Evolutionary conservation across 2,888 invertebrate genomes (phyloP).

Genomic region (Callosobruchus maculatus): DNA sequence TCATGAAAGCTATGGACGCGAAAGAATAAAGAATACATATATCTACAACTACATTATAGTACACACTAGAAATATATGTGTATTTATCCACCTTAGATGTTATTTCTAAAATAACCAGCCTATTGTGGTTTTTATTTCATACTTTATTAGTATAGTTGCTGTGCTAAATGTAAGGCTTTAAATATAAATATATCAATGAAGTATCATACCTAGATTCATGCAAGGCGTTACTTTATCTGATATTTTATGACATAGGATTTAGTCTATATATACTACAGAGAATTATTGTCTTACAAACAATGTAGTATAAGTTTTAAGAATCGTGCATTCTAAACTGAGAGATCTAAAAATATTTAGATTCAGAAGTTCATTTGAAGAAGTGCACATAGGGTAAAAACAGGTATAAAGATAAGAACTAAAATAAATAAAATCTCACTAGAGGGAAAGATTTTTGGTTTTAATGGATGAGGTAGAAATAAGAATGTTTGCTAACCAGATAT

Average conservation of each 20-base stretch:
- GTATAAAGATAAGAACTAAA: neutral
- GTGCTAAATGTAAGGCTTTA: neutral
- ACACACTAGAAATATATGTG: neutral
- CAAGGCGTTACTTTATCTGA: no score
- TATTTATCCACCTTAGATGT: neutral
- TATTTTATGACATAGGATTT: no score
- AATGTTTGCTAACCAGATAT: no score
- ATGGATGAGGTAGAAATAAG: neutral
- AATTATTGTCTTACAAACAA: neutral
- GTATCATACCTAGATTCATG: no score
- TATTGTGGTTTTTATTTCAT: neutral
- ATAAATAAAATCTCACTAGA: neutral
- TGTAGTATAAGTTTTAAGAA: neutral
- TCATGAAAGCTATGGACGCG: conserved; percentile 59
- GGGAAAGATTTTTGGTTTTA: neutral
- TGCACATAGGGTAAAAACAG: neutral
- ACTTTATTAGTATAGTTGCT: neutral
- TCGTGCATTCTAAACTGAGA: no score
- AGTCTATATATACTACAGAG: no score
- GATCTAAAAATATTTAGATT: no score
- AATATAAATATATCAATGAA: neutral
- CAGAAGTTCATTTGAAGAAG: neutral
- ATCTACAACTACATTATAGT: neutral
- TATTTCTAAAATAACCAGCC: neutral
- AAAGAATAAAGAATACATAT: conserved; percentile 14